phyloP scores from a whole-genome alignment of 2,888 invertebrate genomes.

The Fragum fragum region DNA sequence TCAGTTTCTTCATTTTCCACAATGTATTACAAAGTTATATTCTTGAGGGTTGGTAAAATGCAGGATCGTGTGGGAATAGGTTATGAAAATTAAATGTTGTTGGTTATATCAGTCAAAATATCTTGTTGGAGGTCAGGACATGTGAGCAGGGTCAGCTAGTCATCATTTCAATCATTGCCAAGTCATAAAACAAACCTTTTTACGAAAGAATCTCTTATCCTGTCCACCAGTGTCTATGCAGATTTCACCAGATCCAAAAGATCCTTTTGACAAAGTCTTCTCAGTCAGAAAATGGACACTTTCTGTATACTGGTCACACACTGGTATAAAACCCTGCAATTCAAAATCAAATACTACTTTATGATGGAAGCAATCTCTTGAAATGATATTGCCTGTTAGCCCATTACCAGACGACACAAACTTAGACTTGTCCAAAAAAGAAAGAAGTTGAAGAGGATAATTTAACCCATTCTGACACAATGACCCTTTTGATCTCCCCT shows the following conservation, averaged over 20 bases:
- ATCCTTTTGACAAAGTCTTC: not conserved
- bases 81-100: too few relatives aligned
- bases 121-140: too few relatives aligned
- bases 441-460: too few relatives aligned
- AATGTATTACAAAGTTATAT: not conserved
- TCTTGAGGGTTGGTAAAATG: not conserved
- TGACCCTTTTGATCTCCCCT: too few relatives aligned
- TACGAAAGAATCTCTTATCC: slow-evolving; percentile 4
- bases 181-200: slow-evolving; percentile 5
- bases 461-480: too few relatives aligned
- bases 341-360: not conserved
- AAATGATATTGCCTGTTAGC: not conserved
- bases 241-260: not conserved
- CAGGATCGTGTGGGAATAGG: not conserved
- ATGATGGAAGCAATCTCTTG: not conserved
- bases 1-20: slow-evolving; percentile 4
- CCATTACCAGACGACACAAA: too few relatives aligned
- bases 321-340: slow-evolving; percentile 18
- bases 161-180: too few relatives aligned
- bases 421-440: too few relatives aligned
- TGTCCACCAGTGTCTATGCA: slow-evolving; percentile 10
- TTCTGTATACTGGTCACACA: slow-evolving; percentile 11
- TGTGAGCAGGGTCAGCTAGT: too few relatives aligned
- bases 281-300: not conserved
- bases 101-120: too few relatives aligned